Base-by-base conservation (phyloP, 2,797 vertebrate species). In the Parambassis ranga region DNA sequence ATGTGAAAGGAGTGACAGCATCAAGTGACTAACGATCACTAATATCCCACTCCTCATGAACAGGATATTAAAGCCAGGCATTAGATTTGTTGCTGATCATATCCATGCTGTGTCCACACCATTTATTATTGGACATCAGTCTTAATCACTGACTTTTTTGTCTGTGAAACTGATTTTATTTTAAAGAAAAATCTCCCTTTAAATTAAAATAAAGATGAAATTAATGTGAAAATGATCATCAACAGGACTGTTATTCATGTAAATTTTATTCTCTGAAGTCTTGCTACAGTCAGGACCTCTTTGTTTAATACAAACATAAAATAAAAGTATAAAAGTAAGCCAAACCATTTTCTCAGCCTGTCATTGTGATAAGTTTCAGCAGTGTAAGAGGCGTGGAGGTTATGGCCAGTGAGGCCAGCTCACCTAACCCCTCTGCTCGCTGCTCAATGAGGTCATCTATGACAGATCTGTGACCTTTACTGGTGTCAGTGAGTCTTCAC, bases 11-110 rank as follows among this genome's bases (percentile, higher is more conserved):
- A 4, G 10, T 1, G 5, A 31, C 15, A 18, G 44, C 28, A n/a
- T 0, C 1, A 19, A 15, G 28, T 72, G 76, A 81, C 52, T 36
- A 68, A 73, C n/a, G 35, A 58, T 57, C n/a, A 13, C 55, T 68
- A 63, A 76, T 77, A 16, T 10, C 26, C 16, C 28, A n/a, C 1
- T 19, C 52, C 49, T n/a, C 70, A 75, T 58, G 59, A 62, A 72
- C 76, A 86, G 86, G 87, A 91, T 87, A 90, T 91, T 81, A 90
- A 87, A 88, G 28, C n/a, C 44, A 53, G 47, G 18, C 43, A 51
- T 74, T 68, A 37, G 61, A 44, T 49, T 27, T 19, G 59, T 41
- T 43, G 48, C 65, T 61, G 60, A 86, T 86, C 77, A 58, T 71
- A 75, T 82, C 71, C 33, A 46, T 0, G 41, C 39, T 3, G 10